A percentile compares a stretch with the other conserved stretches of the same genome.
These are phyloP conservation scores for Apostichopus californicus DNA, from an alignment of 35 echinoderm and acorn worm species.

Conservation along the genomic window DNA sequence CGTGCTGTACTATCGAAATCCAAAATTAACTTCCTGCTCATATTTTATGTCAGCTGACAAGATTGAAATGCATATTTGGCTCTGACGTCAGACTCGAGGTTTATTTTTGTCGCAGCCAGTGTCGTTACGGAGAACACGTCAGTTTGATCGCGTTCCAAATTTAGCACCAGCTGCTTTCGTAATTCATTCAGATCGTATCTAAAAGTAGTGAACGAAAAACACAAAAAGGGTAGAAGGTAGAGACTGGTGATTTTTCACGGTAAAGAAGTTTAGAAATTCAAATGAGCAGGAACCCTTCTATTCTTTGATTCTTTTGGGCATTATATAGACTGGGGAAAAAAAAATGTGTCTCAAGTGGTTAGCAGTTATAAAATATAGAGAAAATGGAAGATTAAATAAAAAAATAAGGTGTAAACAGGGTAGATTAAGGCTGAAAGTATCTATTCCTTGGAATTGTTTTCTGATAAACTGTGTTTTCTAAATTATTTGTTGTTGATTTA, in stretches of 20 bases:
- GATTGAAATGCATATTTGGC: conserved; percentile 42
- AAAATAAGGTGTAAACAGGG: not conserved
- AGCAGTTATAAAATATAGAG: not conserved
- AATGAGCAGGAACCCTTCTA: not conserved
- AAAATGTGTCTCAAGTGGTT: conserved; percentile 14
- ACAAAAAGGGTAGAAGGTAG: not conserved
- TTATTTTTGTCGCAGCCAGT: conserved; percentile 45
- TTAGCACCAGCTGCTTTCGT: conserved; percentile 39
- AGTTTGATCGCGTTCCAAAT: conserved; percentile 47
- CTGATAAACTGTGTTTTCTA: not conserved
- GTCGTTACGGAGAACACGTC: conserved; percentile 46
- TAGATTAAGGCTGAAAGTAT: not conserved
- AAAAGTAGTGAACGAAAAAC: not conserved
- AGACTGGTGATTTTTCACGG: not conserved
- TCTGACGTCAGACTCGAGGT: conserved; percentile 28
- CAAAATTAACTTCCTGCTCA: conserved; percentile 2
- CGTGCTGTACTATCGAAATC: conserved; percentile 16
- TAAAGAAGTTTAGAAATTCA: conserved; percentile 27
- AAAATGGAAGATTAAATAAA: not conserved
- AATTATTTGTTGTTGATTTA: not conserved
- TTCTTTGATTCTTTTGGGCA: conserved; percentile 12
- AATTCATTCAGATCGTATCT: conserved; percentile 46
- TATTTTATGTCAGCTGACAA: conserved; percentile 46
- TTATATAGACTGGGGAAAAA: not conserved
- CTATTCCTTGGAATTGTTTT: not conserved